Evolutionary conservation across 2,888 invertebrate genomes (phyloP).

Genomic region (Meganola albula): DNA sequence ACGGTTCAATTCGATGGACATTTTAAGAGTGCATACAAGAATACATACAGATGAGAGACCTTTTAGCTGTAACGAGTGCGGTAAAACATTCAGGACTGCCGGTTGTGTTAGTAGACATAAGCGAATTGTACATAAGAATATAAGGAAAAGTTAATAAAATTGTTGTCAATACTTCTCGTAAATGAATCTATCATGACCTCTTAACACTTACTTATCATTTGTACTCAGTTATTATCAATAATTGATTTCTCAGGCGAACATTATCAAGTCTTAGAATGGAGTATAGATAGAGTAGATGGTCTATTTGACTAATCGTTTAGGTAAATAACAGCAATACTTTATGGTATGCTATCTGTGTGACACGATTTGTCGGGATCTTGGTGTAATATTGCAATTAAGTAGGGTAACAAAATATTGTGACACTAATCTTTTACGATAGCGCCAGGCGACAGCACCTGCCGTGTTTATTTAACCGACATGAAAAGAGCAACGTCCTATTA

Average conservation of each 20-base stretch:
- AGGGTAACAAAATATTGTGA: conserved; percentile 15
- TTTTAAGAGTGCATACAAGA: conserved; percentile 66
- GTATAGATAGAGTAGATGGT: no score
- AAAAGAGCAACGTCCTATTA: conserved; percentile 49
- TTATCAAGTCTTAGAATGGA: no score
- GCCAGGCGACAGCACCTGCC: conserved; percentile 18
- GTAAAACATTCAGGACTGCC: conserved; percentile 68
- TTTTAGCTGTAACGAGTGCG: conserved; percentile 64
- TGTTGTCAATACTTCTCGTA: no score
- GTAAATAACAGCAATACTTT: no score
- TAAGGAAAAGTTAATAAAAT: conserved; percentile 44
- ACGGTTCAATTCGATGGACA: conserved; percentile 72
- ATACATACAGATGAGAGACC: conserved; percentile 71
- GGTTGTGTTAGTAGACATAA: conserved; percentile 70
- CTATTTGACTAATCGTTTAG: no score
- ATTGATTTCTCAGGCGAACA: conserved; percentile 10
- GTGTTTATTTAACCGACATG: conserved; percentile 60
- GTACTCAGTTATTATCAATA: conserved; percentile 13
- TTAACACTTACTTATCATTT: no score
- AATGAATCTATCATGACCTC: no score
- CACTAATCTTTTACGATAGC: conserved; percentile 31
- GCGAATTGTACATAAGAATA: conserved; percentile 58
- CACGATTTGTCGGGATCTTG: no score
- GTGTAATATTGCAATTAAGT: no score
- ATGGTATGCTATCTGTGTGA: no score